Conservation (phyloP, 2,888 invertebrate genomes). For the Pristionchus fissidentatus region DNA sequence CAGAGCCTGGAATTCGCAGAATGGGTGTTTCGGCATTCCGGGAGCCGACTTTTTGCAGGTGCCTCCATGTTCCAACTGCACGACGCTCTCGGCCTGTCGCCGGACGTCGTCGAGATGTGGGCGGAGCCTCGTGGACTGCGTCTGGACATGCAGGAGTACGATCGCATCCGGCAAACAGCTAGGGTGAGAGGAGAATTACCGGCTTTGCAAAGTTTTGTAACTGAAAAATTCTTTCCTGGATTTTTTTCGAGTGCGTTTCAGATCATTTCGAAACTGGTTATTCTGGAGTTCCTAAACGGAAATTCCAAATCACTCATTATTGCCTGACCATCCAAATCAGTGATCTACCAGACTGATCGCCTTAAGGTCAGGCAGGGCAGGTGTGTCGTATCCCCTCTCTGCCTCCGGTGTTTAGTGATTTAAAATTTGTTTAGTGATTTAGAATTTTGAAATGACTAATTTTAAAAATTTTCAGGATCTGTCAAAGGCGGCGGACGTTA, state of each 20-base stretch:
- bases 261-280: too few relatives aligned
- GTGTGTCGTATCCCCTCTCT: slow-evolving; percentile 33
- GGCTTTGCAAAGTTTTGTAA: too few relatives aligned
- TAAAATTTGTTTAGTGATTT: too few relatives aligned
- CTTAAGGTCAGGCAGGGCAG: background rate
- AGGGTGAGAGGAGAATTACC: too few relatives aligned
- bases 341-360: slow-evolving; percentile 3
- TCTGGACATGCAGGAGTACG: slow-evolving; percentile 32
- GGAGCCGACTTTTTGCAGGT: background rate
- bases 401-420: too few relatives aligned
- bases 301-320: too few relatives aligned
- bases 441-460: too few relatives aligned
- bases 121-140: background rate
- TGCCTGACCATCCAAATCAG: too few relatives aligned
- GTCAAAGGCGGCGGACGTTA: slow-evolving; percentile 7
- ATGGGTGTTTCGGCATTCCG: background rate
- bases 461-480: background rate
- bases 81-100: slow-evolving; percentile 12
- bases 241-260: too few relatives aligned
- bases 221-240: too few relatives aligned
- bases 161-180: background rate
- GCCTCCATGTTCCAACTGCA: slow-evolving; percentile 21
- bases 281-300: too few relatives aligned
- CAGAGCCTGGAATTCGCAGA: background rate
- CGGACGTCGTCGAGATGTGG: slow-evolving; percentile 43